phyloP scores from a whole-genome alignment of 2,888 invertebrate genomes.

The Barypeithes pellucidus region DNA sequence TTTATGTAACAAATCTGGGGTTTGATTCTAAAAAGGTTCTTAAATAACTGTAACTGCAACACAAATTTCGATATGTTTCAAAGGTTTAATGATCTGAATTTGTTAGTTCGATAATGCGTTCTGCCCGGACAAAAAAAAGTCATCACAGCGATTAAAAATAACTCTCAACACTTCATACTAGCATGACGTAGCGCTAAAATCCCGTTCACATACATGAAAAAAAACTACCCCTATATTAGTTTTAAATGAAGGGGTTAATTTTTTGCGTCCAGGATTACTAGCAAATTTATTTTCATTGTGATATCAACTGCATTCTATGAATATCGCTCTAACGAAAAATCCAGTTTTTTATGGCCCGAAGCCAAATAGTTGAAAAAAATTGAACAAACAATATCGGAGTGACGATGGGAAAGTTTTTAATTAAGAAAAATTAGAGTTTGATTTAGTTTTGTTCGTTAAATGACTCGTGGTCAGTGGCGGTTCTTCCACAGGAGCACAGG shows the following conservation, averaged over 20 bases:
- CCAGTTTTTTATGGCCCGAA: slow-evolving; percentile 19
- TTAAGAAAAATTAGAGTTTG: slow-evolving; percentile 22
- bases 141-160: slow-evolving; percentile 10
- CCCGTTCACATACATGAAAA: slow-evolving; percentile 38
- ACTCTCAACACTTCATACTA: slow-evolving; percentile 39
- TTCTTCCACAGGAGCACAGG: too few relatives aligned
- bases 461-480: too few relatives aligned
- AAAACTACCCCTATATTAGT: slow-evolving; percentile 55
- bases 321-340: slow-evolving; percentile 43
- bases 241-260: slow-evolving; percentile 55
- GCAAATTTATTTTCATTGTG: slow-evolving; percentile 53
- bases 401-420: slow-evolving; percentile 46
- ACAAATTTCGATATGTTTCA: too few relatives aligned
- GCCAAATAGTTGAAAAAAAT: slow-evolving; percentile 31
- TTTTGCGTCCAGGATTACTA: slow-evolving; percentile 50
- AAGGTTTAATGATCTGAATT: too few relatives aligned
- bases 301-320: slow-evolving; percentile 43
- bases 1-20: too few relatives aligned
- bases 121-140: too few relatives aligned
- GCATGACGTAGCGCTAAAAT: slow-evolving; percentile 43
- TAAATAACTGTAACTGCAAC: too few relatives aligned
- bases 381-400: slow-evolving; percentile 30
- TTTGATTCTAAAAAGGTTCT: too few relatives aligned
- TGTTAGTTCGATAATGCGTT: too few relatives aligned
- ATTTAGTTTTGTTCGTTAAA: neutral